Evolutionary conservation across 2,797 vertebrate species (phyloP), one percentile per base, ranked within the genome.

Genomic region (Lutjanus campechanus): DNA sequence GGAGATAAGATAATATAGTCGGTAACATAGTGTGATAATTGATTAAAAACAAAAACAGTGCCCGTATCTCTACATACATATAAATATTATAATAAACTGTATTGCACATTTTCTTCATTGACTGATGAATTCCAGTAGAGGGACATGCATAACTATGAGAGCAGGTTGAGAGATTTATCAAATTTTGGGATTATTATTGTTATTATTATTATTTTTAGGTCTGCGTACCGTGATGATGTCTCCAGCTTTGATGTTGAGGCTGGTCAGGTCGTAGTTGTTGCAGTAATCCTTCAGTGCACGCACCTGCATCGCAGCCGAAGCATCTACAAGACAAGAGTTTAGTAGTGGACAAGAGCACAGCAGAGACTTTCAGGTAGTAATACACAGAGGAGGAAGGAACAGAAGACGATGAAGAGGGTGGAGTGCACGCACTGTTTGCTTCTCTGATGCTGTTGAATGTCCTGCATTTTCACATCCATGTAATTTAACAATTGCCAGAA

Each of bases 261-360:
- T 98, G 84, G 97, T 98, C 70, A 98, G 95, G 95, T 98, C 97
- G 0, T 98, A 99, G 88, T 98, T 98, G 96, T 99, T 99, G 94
- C 98, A 98, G 59, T 98, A 99, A 82, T 99, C 98, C 92, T 98
- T 98, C 76, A 97, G 91, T 0, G 98, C 97, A 53, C 97, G 95
- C 71, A 99, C 97, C 94, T 98, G 98, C 95, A 99, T 96, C 7
- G 97, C 98, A 0, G 97, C 97, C 0, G 98, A 99, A 36, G 98
- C 98, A 5, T 99, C 98, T 98, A 86, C 22, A 60, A 80, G 40
- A 82, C 55, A 72, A 59, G 50, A 68, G 59, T 15, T 25, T 8
- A 66, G 16, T 1, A 44, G 56, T 54, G 55, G 6, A 66, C n/a
- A 12, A 20, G 20, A 58, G 44, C 20, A 53, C 22, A 67, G 60